Conservation (phyloP, 2,888 invertebrate genomes). For the Acheta domesticus region DNA sequence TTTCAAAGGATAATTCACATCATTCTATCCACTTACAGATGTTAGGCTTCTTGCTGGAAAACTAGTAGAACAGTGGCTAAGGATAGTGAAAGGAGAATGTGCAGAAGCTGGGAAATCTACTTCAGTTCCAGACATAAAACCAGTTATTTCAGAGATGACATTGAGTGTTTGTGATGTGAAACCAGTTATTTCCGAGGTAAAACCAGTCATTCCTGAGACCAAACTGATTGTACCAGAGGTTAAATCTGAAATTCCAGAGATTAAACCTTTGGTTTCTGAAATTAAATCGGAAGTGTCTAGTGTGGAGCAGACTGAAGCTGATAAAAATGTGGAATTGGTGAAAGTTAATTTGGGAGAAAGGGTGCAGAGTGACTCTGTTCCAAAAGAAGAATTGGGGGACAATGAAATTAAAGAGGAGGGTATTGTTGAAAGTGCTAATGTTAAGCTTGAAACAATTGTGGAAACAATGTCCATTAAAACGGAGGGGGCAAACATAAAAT, state of each 20-base stretch:
- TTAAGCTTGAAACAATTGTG: neutral
- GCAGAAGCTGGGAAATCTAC: neutral
- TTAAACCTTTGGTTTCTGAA: neutral
- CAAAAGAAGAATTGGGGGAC: neutral
- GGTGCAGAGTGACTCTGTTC: constrained; percentile 11
- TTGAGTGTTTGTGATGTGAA: neutral
- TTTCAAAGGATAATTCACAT: neutral
- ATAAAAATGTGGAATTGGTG: neutral
- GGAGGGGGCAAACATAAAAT: constrained; percentile 32
- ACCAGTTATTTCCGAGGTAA: neutral
- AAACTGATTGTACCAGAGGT: neutral
- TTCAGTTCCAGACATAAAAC: neutral
- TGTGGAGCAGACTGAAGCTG: neutral
- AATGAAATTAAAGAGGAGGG: neutral
- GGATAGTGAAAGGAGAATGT: constrained; percentile 74
- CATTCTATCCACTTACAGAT: constrained; percentile 53
- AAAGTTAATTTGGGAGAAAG: neutral
- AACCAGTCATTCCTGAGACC: neutral
- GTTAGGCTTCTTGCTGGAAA: constrained; percentile 73
- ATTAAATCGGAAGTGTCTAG: neutral
- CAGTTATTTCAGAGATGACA: neutral
- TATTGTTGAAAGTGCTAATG: neutral
- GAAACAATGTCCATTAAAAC: constrained; percentile 12
- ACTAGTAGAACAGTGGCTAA: constrained; percentile 86
- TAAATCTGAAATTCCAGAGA: neutral